Base-by-base conservation (phyloP, 2,888 invertebrate genomes). In the Ochropleura plecta region DNA sequence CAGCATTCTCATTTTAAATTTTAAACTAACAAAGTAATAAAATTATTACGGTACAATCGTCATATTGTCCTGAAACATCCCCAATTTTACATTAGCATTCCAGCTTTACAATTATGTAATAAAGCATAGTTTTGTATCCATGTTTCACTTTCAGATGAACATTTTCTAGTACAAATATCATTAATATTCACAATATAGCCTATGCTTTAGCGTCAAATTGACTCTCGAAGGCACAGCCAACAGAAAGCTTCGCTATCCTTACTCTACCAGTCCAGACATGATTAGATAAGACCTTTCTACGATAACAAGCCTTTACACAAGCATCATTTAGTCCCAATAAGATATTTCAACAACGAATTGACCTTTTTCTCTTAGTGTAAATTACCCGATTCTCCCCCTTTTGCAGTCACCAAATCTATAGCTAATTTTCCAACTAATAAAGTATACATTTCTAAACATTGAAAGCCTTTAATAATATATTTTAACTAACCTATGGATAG, bases 211-310 rank as follows among this genome's bases (percentile, higher is more conserved):
- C 82, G 84, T 88, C 88, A 83, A 89, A 89, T 90, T 90, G 89
- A 90, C 90, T 83, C 81, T 76, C 63, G 79, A 90, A 89, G 90
- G 89, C 89, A 90, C 90, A 86, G 82, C 85, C 89, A 82, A 85
- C 84, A 70, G 74, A 86, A 88, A 88, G 82, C 78, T 84, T 74
- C 70, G 79, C 76, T 76, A 78, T 74, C 46, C 63, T 72, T 87
- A 85, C 12, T 30, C 81, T 84, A 84, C 66, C 82, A 82, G 82
- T 82, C 81, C 68, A 73, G n/a, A 82, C 62, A 49, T 60, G 70
- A 65, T 83, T 46, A 69, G 30, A 71, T 30, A 71, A 65, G n/a
- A 44, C 60, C 49, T 60, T 53, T 55, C 46, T 44, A 83, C 48
- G 12, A 57, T 12, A 53, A 57, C 10, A 79, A 68, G 57, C 59